These are phyloP conservation scores for Nicator chloris DNA, from an alignment of 2,113 vertebrate genomes.

Conservation along the genomic window DNA sequence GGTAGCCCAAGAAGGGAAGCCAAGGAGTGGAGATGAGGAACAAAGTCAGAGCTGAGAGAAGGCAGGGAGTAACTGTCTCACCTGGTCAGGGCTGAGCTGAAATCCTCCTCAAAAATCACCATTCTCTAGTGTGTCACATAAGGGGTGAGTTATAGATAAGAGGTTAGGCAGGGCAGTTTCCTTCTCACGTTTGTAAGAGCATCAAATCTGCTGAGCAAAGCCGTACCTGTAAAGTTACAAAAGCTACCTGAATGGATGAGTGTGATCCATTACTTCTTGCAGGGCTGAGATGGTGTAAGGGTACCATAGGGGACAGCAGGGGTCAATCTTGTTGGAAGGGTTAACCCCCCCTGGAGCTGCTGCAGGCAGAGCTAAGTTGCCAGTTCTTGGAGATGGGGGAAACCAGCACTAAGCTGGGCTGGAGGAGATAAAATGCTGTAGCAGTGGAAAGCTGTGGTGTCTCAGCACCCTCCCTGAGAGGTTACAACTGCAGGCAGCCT, in stretches of 20 bases:
- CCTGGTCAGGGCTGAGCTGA: not conserved
- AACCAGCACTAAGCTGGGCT: not conserved
- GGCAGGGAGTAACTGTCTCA: not conserved
- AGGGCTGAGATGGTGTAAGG: not conserved
- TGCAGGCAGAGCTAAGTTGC: not conserved
- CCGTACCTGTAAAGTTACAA: not conserved
- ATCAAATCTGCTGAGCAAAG: not conserved
- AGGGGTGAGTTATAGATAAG: not conserved
- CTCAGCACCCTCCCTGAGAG: not conserved
- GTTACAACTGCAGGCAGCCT: rapidly evolving
- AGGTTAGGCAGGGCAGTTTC: not conserved
- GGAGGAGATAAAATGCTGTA: not conserved
- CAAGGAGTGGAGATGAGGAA: not conserved
- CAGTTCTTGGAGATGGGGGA: not conserved
- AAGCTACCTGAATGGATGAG: not conserved
- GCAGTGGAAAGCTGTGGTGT: not conserved
- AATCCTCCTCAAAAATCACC: not conserved
- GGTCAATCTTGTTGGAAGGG: not conserved
- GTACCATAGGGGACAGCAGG: not conserved
- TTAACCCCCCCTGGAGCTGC: not conserved
- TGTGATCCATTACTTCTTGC: not conserved
- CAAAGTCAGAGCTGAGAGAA: not conserved
- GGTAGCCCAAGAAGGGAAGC: no score
- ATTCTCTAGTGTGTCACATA: not conserved
- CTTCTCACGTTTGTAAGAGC: rapidly evolving